These are phyloP conservation scores for Rachycentron canadum DNA, from an alignment of 2,797 vertebrate species.

Conservation along the genomic window DNA sequence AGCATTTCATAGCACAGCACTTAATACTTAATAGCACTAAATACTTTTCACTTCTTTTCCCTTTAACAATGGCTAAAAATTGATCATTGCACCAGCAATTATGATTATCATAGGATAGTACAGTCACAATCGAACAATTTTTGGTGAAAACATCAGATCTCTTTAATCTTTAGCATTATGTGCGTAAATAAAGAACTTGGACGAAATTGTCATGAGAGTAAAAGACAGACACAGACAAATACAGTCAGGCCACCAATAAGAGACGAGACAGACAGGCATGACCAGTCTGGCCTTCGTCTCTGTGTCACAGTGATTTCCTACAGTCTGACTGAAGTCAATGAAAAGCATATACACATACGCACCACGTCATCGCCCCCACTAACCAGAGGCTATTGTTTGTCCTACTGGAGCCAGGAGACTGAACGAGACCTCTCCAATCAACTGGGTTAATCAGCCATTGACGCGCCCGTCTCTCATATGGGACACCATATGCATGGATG, in stretches of 20 bases:
- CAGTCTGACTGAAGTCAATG: conserved; percentile 45
- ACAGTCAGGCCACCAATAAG: not conserved
- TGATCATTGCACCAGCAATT: not conserved
- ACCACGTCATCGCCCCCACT: conserved; percentile 30
- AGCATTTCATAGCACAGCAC: not conserved
- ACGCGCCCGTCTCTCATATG: conserved; percentile 65
- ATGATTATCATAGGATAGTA: not conserved
- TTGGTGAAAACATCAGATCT: not conserved
- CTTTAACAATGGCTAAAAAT: not conserved
- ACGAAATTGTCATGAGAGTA: not conserved
- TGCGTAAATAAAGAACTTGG: not conserved
- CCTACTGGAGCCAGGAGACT: conserved; percentile 56
- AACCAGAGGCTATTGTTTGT: conserved; percentile 65
- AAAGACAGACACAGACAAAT: conserved; percentile 6
- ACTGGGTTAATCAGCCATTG: conserved; percentile 64
- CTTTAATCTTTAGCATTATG: not conserved
- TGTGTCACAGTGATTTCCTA: conserved; percentile 22
- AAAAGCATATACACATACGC: conserved; percentile 19
- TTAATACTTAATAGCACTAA: too few species aligned
- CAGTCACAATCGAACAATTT: not conserved
- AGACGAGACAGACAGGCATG: conserved; percentile 27
- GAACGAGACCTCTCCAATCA: conserved; percentile 61
- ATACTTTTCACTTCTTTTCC: not conserved
- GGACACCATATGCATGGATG: conserved; percentile 75
- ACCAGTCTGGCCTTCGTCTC: conserved; percentile 19